phyloP scores from a whole-genome alignment of 2,888 invertebrate species.

The Limnephilus auricula region DNA sequence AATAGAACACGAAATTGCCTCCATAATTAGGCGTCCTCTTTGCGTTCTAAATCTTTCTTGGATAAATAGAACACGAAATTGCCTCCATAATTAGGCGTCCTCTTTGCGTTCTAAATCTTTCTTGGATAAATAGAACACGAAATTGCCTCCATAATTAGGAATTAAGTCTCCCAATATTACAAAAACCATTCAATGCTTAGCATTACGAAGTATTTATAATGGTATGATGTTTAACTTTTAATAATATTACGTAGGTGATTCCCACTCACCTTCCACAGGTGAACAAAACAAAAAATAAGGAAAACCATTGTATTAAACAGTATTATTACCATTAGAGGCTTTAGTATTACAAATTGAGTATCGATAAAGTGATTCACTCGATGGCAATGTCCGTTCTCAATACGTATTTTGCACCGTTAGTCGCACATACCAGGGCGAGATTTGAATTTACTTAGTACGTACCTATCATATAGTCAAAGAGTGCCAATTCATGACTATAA shows the following conservation, averaged over 20 bases:
- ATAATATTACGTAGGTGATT: not conserved
- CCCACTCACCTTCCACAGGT: not conserved
- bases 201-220: too few relatives aligned
- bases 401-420: conserved; percentile 56
- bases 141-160: too few relatives aligned
- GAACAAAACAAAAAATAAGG: not conserved
- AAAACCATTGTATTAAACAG: not conserved
- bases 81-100: too few relatives aligned
- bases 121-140: too few relatives aligned
- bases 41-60: too few relatives aligned
- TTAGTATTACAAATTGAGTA: not conserved
- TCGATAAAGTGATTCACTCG: conserved; percentile 53
- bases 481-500: not conserved
- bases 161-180: not conserved
- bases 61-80: too few relatives aligned
- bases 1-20: too few relatives aligned
- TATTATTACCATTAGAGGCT: not conserved
- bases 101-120: too few relatives aligned
- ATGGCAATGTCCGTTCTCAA: conserved; percentile 56
- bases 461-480: not conserved
- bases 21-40: too few relatives aligned
- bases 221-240: not conserved
- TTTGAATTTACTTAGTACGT: not conserved
- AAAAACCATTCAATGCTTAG: too few relatives aligned
- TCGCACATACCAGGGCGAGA: conserved; percentile 3